Base-by-base conservation (phyloP, 2,888 invertebrate genomes). In the Drosophila austrosaltans region DNA sequence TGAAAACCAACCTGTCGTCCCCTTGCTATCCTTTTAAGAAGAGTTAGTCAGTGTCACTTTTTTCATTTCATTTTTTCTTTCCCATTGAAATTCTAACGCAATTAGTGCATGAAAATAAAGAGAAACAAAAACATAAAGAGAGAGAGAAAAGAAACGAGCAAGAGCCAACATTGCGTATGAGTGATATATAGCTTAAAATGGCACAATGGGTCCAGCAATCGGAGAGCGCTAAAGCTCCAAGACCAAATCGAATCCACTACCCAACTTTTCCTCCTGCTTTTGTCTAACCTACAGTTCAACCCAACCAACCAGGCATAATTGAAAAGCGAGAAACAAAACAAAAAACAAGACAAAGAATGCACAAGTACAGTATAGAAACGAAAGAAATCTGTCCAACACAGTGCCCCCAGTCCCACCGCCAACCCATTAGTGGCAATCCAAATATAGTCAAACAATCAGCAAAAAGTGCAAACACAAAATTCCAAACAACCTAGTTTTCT, bases 81-180 rank as follows among this genome's bases (percentile, higher is more conserved):
- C 63, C 71, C 75, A 83, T 83, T 81, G 87, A 87, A 87, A 83
- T 80, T 84, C 87, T 82, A 87, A 82, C 87, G 82, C 83, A 87
- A 83, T 83, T 83, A 83, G 85, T 87, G 80, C 87, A 87, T 83
- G 85, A 87, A 87, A 87, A 84, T 83, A 80, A 83, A 84, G 78
- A 48, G 48, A 48, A 48, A 48, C 48, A 48, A 22, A 22, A 25
- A 36, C 7, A 36, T 36, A 7, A 8, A 48, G 3, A 10, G 10
- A 25, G 48, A 25, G 36, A 3, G 36, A 36, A 36, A 2, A 36
- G 7, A 22, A 48, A 10, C 22, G 22, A 48, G 22, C 8, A 12
- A 25, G 44, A 76, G 79, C 71, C 85, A 76, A 77, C 85, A 73
- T 85, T 87, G 87, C 83, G 87, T 84, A 84, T 83, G 87, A 83